Evolutionary conservation across 1,140 invertebrate genomes (phyloP), one percentile per base, ranked within the genome.

Genomic region (Conus betulinus): DNA sequence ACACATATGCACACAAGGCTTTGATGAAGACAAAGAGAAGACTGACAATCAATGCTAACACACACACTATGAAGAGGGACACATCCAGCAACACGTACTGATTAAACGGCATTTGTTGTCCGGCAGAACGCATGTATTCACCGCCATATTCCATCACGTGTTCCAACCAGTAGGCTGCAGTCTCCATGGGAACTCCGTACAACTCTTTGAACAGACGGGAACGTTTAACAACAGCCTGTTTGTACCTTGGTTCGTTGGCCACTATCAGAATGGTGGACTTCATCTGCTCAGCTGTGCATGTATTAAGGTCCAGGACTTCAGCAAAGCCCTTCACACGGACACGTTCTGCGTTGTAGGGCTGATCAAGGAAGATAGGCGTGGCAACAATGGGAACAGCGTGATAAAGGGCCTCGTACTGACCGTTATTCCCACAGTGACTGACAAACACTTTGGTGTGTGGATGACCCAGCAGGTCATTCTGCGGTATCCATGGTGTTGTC

Each of bases 351-450:
- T 96, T 96, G 15, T 94, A 94, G 11, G 90, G 91, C 91, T 97
- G 97, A 91, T 97, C 97, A 2, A 96, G 97, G 87, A 96, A 96
- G 87, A 97, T 94, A 17, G 97, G 97, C 90, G 97, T 96, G 23
- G 96, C 96, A 8, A 98, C 94, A 71, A 97, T 96, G 0, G 97
- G 97, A 6, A 98, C 97, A 11, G 96, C 97, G 91, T 96, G 97
- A 91, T 97, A 96, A 78, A 97, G 96, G 15, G 97, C 96, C 94
- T 98, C 97, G 71, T 97, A 97, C 3, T 96, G 96, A n/a, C 97
- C 97, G 92, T 97, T 96, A 57, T 97, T 96, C 0, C 97, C 97
- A 27, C 96, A 97, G 91, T 98, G 97, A 0, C 97, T 97, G 88
- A 98, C 96, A 89, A 97, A 98, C 0, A 96, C 96, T 67, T 96